Evolutionary conservation across 2,888 invertebrate genomes (phyloP).

Genomic region (Hirtodrosophila trivittata): DNA sequence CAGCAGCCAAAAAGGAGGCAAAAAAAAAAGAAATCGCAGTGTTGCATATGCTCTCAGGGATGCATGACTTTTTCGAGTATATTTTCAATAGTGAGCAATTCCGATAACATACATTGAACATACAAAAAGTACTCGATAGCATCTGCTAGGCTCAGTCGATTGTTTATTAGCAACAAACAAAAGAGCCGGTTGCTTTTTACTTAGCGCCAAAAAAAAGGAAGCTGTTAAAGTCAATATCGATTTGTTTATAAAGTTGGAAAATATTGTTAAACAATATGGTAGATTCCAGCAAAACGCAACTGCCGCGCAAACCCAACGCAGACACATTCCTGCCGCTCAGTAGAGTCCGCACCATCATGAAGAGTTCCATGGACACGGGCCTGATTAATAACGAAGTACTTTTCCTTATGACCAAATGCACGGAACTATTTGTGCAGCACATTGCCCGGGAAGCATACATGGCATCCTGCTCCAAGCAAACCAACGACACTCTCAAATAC

Average conservation of each 20-base stretch:
- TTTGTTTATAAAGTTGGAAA: not conserved
- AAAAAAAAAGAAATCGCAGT: constrained; percentile 60
- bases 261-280: constrained; percentile 19
- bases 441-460: constrained; percentile 75
- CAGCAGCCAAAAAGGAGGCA: constrained; percentile 65
- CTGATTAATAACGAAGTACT: constrained; percentile 80
- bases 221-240: not conserved
- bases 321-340: constrained; percentile 78
- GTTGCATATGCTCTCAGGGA: constrained; percentile 41
- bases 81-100: no score
- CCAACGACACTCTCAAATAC: constrained; percentile 72
- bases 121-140: constrained; percentile 6
- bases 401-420: constrained; percentile 78
- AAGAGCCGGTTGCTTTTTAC: constrained; percentile 1
- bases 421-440: constrained; percentile 82
- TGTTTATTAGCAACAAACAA: constrained; percentile 7
- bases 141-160: constrained; percentile 5
- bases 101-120: no score
- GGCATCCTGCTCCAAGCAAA: constrained; percentile 40
- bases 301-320: constrained; percentile 36
- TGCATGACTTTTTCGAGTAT: constrained; percentile 11
- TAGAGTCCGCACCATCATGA: constrained; percentile 82
- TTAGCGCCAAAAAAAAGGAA: constrained; percentile 33
- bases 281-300: constrained; percentile 14
- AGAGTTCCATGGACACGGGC: constrained; percentile 82